phyloP scores from a whole-genome alignment of 2,797 vertebrate species.

The Nothura maculosa region DNA sequence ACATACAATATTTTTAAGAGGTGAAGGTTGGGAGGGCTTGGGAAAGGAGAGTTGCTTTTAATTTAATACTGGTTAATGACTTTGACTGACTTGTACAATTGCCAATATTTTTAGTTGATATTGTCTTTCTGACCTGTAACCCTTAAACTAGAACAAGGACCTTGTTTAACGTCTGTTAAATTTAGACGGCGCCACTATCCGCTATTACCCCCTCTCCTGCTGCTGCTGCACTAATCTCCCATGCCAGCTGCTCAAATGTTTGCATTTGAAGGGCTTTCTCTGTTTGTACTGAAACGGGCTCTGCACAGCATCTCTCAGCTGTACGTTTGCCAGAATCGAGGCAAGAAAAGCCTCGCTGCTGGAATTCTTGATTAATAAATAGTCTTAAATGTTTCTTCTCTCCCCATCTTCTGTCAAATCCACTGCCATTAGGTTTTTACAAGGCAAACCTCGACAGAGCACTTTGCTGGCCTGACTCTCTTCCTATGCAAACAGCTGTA shows the following conservation, averaged over 20 bases:
- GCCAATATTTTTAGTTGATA: slow-evolving; percentile 3
- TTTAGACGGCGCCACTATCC: slow-evolving; percentile 22
- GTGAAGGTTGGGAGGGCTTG: background rate
- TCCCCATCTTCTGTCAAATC: slow-evolving; percentile 14
- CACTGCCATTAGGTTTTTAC: slow-evolving; percentile 37
- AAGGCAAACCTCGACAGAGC: background rate
- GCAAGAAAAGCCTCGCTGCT: slow-evolving; percentile 36
- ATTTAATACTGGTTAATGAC: slow-evolving; percentile 2
- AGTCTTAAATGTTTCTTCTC: slow-evolving; percentile 50
- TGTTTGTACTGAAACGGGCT: slow-evolving; percentile 51
- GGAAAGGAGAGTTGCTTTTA: slow-evolving; percentile 8
- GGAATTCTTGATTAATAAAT: slow-evolving; percentile 60
- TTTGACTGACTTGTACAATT: background rate
- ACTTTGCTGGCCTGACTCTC: slow-evolving; percentile 1
- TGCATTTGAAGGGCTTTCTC: slow-evolving; percentile 43
- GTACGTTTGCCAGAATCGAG: slow-evolving; percentile 57
- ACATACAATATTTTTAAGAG: background rate
- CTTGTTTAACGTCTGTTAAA: slow-evolving; percentile 51
- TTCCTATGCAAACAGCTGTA: slow-evolving; percentile 21
- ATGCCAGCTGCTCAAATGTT: slow-evolving; percentile 58
- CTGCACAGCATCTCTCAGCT: slow-evolving; percentile 59
- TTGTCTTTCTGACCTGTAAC: slow-evolving; percentile 23
- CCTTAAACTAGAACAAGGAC: slow-evolving; percentile 26
- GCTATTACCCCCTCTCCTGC: background rate
- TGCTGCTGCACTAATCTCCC: slow-evolving; percentile 11